Base-by-base conservation (phyloP, 1,140 invertebrate genomes). In the Hyposmocoma kahamanoa region DNA sequence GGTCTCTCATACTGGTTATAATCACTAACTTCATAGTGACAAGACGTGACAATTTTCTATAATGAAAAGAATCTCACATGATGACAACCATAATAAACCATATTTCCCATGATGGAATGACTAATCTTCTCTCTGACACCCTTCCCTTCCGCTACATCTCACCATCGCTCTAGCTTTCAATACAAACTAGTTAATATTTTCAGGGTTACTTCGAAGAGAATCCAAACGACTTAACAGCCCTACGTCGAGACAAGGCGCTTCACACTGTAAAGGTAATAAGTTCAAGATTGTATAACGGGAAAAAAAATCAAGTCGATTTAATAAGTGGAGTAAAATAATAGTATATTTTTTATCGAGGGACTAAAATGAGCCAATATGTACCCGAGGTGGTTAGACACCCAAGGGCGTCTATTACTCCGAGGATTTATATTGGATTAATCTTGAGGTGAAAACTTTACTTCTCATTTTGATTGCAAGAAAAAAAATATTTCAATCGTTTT, bases 171-270 rank as follows among this genome's bases (percentile, higher is more conserved):
- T 46, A 22, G 34, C 11, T 17, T 6, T 21, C 9, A 17, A 47
- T 42, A 53, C n/a, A 56, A 52, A 5, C 17, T 26, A 13, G 26
- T 22, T 5, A 20, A 21, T 1, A 1, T 17, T 75, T 73, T 0
- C 74, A 94, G 91, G 90, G 92, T 8, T 98, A 97, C 80, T 99
- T 99, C 84, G 93, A 97, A 68, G 95, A 98, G 53, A 98, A 99
- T 87, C 96, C 98, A 0, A 89, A 90, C 21, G 98, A 99, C 79
- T 78, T 97, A 11, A 90, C 95, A 59, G 91, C 97, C 0, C 82
- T 99, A 4, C 87, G 96, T 11, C 96, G 99, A 71, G 98, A 99
- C 64, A 97, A 96, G 81, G 92, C 94, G 0, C 77, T 97, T n/a
- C 95, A 96, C 65, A 94, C 93, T 1, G 93, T 98, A 0, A 92